Evolutionary conservation across 2,113 vertebrate genomes (phyloP).

Genomic region (Oncorhynchus clarkii): DNA sequence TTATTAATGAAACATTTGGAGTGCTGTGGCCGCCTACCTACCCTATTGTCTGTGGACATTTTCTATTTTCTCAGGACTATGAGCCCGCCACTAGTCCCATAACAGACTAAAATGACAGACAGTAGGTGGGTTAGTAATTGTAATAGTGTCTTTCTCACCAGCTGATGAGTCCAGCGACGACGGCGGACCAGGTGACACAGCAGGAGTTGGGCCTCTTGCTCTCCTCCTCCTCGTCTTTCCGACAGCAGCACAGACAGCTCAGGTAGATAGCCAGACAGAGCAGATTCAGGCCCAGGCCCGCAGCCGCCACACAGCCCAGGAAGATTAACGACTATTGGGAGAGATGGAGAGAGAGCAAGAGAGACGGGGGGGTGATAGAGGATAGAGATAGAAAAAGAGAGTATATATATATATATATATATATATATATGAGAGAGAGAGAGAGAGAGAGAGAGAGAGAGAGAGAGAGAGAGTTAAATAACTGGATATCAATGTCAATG

Average conservation of each 20-base stretch:
- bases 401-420: too few species aligned
- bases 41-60: too few species aligned
- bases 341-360: not conserved
- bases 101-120: too few species aligned
- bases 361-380: not conserved
- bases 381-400: not conserved
- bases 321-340: constrained; percentile 83
- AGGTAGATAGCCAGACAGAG: constrained; percentile 83
- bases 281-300: constrained; percentile 89
- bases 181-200: constrained; percentile 89
- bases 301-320: constrained; percentile 81
- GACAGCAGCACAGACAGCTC: constrained; percentile 86
- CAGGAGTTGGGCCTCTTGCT: constrained; percentile 81
- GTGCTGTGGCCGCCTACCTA: too few species aligned
- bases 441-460: not conserved
- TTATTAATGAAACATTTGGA: too few species aligned
- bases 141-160: constrained; percentile 76
- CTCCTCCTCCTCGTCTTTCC: constrained; percentile 72
- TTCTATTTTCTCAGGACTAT: too few species aligned
- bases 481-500: too few species aligned
- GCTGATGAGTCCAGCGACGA: constrained; percentile 85
- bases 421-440: not conserved
- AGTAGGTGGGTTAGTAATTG: too few species aligned
- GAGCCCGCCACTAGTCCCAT: too few species aligned
- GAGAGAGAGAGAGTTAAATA: not conserved